Base-by-base conservation (phyloP, 2,797 vertebrate genomes). In the Cyprinella venusta region DNA sequence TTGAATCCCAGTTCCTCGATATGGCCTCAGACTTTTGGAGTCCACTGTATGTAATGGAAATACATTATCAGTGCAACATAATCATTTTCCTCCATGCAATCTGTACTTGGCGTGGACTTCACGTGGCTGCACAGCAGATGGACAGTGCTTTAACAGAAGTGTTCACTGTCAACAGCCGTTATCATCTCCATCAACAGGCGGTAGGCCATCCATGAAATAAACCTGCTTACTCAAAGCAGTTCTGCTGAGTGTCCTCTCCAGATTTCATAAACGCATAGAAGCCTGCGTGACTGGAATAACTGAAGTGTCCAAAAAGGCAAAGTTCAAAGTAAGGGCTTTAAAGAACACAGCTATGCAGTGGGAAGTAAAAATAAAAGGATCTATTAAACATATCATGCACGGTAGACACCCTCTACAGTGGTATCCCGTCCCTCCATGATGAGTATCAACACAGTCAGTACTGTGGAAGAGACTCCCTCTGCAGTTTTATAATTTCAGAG, bases 191-290 rank as follows among this genome's bases (percentile, higher is more conserved):
- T 81, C 69, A 81, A 81, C 69, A 72, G 26, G 42, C 40, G 3
- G 15, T 21, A 74, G 42, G 30, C 59, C 56, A 74, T 64, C 30
- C 69, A n/a, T 72, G 42, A 36, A 64, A 81, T 72, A 72, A 80
- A 72, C 56, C 79, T 72, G 79, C 69, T 59, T 80, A 70, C 67
- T 13, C 65, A 8, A 70, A 71, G 70, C 67, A 71, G 38, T 80
- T 80, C 67, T 70, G 38, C 38, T 33, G 52, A 80, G 79, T 71
- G 67, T 70, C 52, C 79, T 61, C 67, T 45, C 67, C 79, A 59
- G 79, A 80, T 80, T 81, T 81, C 40, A 36, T n/a, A 63, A 72
- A 80, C 33, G 50, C 52, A 56, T 26, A 59, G 38, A 59, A 70
- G 9, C 5, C 38, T 69, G 7, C 1, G 10, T 56, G 69, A 71